Conservation (phyloP, 1,140 invertebrate genomes). For the Pogonognathellus flavescens region DNA sequence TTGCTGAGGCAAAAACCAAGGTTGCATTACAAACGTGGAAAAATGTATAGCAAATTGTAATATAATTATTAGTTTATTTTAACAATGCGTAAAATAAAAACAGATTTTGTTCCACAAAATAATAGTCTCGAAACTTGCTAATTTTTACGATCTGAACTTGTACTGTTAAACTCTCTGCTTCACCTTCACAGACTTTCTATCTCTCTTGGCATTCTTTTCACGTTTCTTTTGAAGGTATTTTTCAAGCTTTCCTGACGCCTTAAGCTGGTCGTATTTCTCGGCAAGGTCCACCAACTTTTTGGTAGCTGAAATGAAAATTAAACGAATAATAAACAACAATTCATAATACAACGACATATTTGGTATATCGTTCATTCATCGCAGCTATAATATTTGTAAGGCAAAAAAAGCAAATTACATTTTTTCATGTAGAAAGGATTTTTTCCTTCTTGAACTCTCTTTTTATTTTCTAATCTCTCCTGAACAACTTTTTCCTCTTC, state of each 20-base stretch:
- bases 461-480: conserved; percentile 74
- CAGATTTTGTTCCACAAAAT: background rate
- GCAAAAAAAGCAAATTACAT: conserved; percentile 74
- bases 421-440: conserved; percentile 83
- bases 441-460: conserved; percentile 76
- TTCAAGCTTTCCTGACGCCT: conserved; percentile 79
- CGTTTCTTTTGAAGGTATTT: conserved; percentile 82
- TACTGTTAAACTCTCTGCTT: background rate
- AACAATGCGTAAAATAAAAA: background rate
- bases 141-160: background rate
- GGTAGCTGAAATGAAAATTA: conserved; percentile 75
- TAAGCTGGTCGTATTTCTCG: conserved; percentile 81
- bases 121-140: too few species aligned
- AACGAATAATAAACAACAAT: conserved; percentile 74
- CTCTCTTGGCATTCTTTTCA: conserved; percentile 75
- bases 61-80: background rate
- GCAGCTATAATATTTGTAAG: too few species aligned
- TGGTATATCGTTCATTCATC: background rate
- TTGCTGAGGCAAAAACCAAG: background rate
- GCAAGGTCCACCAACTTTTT: conserved; percentile 78
- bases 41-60: background rate
- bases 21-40: background rate
- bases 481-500: conserved; percentile 74
- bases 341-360: conserved; percentile 72
- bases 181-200: conserved; percentile 67